Conservation (phyloP, 1,140 invertebrate species). For the Ericerus pela region DNA sequence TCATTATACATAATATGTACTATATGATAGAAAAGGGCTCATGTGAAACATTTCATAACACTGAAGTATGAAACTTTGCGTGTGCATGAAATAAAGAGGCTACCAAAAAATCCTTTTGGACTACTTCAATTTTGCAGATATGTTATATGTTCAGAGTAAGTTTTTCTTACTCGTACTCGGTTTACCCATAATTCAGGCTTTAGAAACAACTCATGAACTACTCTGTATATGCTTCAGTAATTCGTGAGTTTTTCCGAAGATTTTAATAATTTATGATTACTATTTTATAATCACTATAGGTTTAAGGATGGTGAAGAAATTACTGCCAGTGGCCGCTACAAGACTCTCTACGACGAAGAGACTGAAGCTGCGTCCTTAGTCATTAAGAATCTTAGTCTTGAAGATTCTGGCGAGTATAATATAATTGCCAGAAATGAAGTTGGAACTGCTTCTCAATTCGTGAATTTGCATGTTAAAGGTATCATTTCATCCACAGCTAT, state of each 20-base stretch:
- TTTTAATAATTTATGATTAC: background rate
- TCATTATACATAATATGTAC: no score
- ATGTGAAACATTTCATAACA: no score
- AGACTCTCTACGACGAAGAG: conserved; percentile 81
- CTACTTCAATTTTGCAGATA: no score
- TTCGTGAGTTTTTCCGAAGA: background rate
- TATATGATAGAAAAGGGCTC: no score
- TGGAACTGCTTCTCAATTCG: conserved; percentile 59
- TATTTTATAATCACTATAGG: conserved; percentile 28
- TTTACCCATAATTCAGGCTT: no score
- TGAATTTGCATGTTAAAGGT: conserved; percentile 60
- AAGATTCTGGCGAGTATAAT: conserved; percentile 73
- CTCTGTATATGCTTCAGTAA: background rate
- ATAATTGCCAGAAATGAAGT: conserved; percentile 76
- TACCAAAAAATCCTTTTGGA: no score
- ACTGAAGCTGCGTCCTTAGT: conserved; percentile 78
- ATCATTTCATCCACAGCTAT: background rate
- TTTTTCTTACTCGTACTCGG: no score
- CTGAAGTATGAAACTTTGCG: no score
- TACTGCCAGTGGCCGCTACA: conserved; percentile 60
- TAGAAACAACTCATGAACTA: no score
- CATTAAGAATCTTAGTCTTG: conserved; percentile 69
- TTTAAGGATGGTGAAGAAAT: conserved; percentile 71
- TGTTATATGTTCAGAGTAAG: no score
- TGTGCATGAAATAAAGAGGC: no score